These are phyloP conservation scores for Trachymyrmex septentrionalis DNA, from an alignment of 1,140 invertebrate species.

Conservation along the genomic window DNA sequence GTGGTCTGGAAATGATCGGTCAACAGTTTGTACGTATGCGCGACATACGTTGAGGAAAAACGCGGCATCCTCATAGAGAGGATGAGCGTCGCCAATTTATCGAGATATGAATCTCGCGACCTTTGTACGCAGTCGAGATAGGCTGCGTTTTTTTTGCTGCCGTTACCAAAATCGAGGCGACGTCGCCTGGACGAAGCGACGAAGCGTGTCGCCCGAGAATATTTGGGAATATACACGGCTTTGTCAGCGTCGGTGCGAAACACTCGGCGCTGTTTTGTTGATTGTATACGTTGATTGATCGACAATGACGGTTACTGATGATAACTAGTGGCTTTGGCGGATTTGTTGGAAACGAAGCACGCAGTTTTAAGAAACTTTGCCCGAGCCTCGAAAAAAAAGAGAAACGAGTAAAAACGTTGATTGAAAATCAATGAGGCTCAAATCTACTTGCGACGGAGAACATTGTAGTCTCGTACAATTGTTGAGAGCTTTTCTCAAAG, in stretches of 20 bases:
- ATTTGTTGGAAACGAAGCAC: slow-evolving; percentile 69
- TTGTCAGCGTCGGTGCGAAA: slow-evolving; percentile 81
- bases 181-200: slow-evolving; percentile 42
- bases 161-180: slow-evolving; percentile 71
- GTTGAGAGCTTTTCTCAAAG: slow-evolving; percentile 70
- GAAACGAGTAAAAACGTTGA: slow-evolving; percentile 55
- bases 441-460: slow-evolving; percentile 68
- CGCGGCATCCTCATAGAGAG: slow-evolving; percentile 58
- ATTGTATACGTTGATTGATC: slow-evolving; percentile 63
- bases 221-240: slow-evolving; percentile 77
- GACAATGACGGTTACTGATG: slow-evolving; percentile 41
- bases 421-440: slow-evolving; percentile 59
- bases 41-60: slow-evolving; percentile 83
- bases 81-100: slow-evolving; percentile 71
- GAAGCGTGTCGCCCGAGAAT: slow-evolving; percentile 49
- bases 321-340: slow-evolving; percentile 46
- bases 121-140: slow-evolving; percentile 80
- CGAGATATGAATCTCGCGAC: slow-evolving; percentile 86
- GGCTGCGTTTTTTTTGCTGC: slow-evolving; percentile 82
- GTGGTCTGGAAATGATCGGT: slow-evolving; percentile 75
- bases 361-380: slow-evolving; percentile 64
- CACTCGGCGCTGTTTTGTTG: slow-evolving; percentile 77
- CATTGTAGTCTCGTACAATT: slow-evolving; percentile 68
- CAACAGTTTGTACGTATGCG: slow-evolving; percentile 83
- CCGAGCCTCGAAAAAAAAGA: slow-evolving; percentile 32